Evolutionary conservation across 2,797 vertebrate genomes (phyloP), one percentile per base, ranked within the genome.

Genomic region (Megaceryle alcyon): DNA sequence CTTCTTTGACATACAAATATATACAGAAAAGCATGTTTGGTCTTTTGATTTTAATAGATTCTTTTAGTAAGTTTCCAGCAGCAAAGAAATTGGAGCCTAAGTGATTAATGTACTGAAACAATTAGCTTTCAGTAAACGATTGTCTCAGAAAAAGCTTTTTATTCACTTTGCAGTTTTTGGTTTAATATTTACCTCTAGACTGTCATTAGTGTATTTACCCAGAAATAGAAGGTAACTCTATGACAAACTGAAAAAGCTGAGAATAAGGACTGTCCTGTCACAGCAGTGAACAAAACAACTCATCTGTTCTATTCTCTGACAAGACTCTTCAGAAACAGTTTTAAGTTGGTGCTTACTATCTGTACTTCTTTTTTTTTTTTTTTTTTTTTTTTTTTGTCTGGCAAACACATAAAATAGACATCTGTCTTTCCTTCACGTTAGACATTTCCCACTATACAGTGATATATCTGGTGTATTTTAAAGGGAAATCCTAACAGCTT

Each of bases 121-220:
- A 59, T 41, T 57, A 18, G 4, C 43, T 71, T 44, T 37, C 56
- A 46, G 49, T 75, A 48, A 87, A 87, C 76, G 29, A 57, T 85
- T 61, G 4, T 77, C 61, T 71, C 44, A 61, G 43, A 69, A 90
- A 77, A 43, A 19, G 11, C 6, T 84, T 59, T 61, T 63, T 82
- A 59, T 57, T 44, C 41, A 68, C 31, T 37, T 73, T 71, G n/a
- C 44, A 68, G 18, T 49, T 87, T 48, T 3, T 76, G 54, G 84
- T 78, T 95, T 93, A 89, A 87, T 95, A 53, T 87, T 95, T 91
- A 77, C 37, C 88, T 79, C 41, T 25, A 14, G 60, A 53, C 33
- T 77, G 15, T 51, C 39, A 68, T 61, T 46, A 54, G 29, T 43
- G 31, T 85, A 28, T 65, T 89, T 65, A 77, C 35, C 57, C 68